Evolutionary conservation across 2,797 vertebrate genomes (phyloP).

Genomic region (Dermochelys coriacea): DNA sequence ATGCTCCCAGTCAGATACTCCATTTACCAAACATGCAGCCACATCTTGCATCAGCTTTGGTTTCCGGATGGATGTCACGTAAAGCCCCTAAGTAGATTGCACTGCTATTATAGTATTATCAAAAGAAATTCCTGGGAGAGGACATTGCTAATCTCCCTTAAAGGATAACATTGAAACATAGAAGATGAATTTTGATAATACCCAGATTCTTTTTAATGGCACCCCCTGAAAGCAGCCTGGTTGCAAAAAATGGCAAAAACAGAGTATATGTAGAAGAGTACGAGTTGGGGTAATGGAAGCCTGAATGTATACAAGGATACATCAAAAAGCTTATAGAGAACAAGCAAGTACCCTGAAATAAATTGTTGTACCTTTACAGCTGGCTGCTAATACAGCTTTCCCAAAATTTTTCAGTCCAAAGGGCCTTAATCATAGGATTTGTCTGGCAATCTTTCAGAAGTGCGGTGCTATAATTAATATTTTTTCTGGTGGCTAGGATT

Average conservation of each 20-base stretch:
- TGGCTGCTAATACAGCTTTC: constrained; percentile 53
- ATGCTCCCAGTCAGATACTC: neutral
- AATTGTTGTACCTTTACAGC: constrained; percentile 43
- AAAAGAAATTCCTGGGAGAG: neutral
- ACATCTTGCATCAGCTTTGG: neutral
- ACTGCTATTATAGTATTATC: neutral
- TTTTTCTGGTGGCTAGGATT: constrained; percentile 78
- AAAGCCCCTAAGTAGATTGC: accelerated
- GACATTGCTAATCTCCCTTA: neutral
- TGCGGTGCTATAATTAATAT: constrained; percentile 71
- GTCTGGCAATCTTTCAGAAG: constrained; percentile 75
- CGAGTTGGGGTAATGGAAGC: neutral
- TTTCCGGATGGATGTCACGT: neutral
- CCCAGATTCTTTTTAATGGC: accelerated
- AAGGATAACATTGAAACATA: neutral
- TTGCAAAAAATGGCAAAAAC: neutral
- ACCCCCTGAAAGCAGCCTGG: neutral
- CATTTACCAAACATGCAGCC: neutral
- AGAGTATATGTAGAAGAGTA: neutral
- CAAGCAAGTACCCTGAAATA: constrained; percentile 36
- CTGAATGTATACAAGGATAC: neutral
- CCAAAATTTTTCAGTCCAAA: constrained; percentile 61
- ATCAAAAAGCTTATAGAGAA: neutral
- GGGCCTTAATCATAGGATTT: constrained; percentile 70
- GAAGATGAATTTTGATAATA: neutral